These are phyloP conservation scores for Campylorhamphus procurvoides DNA, from an alignment of 2,113 vertebrate genomes.

Conservation along the genomic window DNA sequence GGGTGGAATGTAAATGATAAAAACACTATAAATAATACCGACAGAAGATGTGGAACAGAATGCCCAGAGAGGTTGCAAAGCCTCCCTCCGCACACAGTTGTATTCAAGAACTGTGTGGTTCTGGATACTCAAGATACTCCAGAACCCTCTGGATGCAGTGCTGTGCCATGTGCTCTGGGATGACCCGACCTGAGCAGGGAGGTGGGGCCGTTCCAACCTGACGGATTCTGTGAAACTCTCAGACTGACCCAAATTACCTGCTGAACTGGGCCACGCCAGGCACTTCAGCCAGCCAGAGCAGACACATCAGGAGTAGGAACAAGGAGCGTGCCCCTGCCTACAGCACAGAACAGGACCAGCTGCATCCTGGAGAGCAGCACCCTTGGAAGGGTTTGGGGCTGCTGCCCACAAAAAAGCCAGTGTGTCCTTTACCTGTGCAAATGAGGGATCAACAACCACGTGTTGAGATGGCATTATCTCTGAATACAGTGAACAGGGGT, in stretches of 20 bases:
- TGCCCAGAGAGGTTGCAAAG: not conserved
- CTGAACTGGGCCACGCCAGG: fast-evolving
- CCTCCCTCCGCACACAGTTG: not conserved
- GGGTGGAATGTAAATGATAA: too few relatives aligned
- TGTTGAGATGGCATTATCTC: not conserved
- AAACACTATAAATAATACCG: not conserved
- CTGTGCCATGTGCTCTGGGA: not conserved
- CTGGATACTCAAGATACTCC: too few relatives aligned
- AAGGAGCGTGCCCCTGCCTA: fast-evolving
- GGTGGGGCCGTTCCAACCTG: not conserved
- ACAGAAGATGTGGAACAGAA: not conserved
- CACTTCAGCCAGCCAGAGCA: not conserved
- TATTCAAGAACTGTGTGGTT: not conserved
- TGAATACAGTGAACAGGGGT: fast-evolving
- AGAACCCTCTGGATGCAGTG: not conserved
- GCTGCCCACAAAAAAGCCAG: not conserved
- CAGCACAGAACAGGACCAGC: fast-evolving
- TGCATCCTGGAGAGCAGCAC: fast-evolving
- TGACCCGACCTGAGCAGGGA: not conserved
- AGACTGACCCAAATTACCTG: not conserved
- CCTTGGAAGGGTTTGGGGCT: not conserved
- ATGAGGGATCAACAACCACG: fast-evolving
- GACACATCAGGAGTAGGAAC: not conserved
- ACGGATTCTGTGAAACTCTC: not conserved
- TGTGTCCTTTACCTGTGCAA: too few relatives aligned